These are phyloP conservation scores for Caenorhabditis panamensis DNA, from an alignment of 2,888 invertebrate species.

Conservation along the genomic window DNA sequence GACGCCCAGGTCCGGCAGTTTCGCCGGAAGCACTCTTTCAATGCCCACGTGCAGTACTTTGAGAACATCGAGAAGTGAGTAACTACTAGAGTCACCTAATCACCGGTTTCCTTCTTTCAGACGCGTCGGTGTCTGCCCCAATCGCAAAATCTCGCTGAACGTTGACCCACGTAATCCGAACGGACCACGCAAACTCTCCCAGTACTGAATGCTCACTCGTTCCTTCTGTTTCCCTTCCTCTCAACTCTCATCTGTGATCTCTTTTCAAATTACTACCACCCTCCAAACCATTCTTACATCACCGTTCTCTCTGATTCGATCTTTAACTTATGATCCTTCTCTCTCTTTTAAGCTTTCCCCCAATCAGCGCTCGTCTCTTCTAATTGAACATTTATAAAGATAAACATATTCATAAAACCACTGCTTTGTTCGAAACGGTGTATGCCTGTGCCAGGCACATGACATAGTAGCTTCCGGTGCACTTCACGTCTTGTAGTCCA, in stretches of 20 bases:
- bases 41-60: constrained; percentile 70
- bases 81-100: too few relatives aligned
- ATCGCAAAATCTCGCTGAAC: constrained; percentile 65
- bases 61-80: constrained; percentile 67
- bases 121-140: constrained; percentile 64
- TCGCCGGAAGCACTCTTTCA: constrained; percentile 71
- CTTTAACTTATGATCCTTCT: background rate
- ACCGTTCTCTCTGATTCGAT: background rate
- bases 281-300: background rate
- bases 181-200: constrained; percentile 50
- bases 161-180: constrained; percentile 48
- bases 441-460: background rate
- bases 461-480: background rate
- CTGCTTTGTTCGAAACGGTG: background rate
- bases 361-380: too few relatives aligned
- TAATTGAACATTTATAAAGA: too few relatives aligned
- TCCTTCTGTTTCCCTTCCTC: constrained; percentile 3
- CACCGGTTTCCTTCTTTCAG: constrained; percentile 50
- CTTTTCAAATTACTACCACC: background rate
- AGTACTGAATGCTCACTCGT: constrained; percentile 18
- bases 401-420: background rate
- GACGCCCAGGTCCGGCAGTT: constrained; percentile 67
- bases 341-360: background rate
- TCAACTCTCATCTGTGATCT: constrained; percentile 24
- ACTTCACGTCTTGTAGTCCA: background rate